Percentiles rank a stretch among this genome's conserved stretches.
Conservation (phyloP, 2,888 invertebrate species). For the Polietes domitor region DNA sequence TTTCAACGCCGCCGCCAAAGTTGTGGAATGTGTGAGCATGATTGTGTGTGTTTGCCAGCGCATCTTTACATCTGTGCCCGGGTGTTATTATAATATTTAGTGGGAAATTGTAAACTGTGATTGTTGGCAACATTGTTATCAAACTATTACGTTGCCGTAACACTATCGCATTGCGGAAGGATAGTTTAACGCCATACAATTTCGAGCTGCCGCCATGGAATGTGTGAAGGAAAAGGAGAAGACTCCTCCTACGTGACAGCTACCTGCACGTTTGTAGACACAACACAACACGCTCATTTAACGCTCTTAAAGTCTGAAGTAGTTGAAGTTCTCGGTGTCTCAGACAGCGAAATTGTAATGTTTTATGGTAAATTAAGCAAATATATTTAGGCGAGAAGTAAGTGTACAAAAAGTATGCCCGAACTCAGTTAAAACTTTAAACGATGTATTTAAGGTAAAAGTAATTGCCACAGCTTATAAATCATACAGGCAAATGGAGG, state of each 20-base stretch:
- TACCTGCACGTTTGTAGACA: neutral
- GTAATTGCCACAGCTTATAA: too few relatives aligned
- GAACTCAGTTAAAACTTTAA: too few relatives aligned
- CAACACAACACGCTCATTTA: neutral
- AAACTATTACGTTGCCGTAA: constrained; percentile 4
- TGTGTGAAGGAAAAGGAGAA: neutral
- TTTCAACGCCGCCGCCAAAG: too few relatives aligned
- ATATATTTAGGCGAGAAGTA: too few relatives aligned
- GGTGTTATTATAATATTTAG: constrained; percentile 5
- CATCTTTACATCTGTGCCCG: neutral
- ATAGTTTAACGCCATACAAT: constrained; percentile 21
- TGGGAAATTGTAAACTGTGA: constrained; percentile 31
- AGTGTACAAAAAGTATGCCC: too few relatives aligned
- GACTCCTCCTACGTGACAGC: neutral
- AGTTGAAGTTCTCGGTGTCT: neutral
- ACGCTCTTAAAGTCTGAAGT: neutral
- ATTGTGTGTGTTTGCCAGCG: neutral
- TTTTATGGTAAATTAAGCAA: too few relatives aligned
- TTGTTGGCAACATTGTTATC: constrained; percentile 40
- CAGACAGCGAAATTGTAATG: too few relatives aligned
- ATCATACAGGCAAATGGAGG: too few relatives aligned
- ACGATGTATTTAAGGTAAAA: too few relatives aligned
- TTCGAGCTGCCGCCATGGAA: neutral
- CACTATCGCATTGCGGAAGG: constrained; percentile 30
- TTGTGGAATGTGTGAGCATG: neutral